Base-by-base conservation (phyloP, 2,113 vertebrate genomes). In the Turnix velox region DNA sequence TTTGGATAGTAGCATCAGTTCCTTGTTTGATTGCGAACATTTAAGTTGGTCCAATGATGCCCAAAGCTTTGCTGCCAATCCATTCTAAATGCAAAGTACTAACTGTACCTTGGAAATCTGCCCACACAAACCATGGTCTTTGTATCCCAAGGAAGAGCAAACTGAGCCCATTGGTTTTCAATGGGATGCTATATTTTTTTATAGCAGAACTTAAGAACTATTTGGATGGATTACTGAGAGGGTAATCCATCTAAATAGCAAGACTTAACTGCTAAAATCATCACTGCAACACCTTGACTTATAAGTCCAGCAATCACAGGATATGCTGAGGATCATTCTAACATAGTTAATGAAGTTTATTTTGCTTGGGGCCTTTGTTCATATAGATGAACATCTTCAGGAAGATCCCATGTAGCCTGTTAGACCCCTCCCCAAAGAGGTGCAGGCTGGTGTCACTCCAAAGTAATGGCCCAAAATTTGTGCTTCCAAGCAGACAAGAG, bases 321-420 rank as follows among this genome's bases (percentile, higher is more conserved):
- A 54, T 86, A 66, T 83, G 58, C 75, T 90, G 88, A n/a, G n/a
- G n/a, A 43, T 76, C 10, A 72, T 84, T 88, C 48, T 80, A 81
- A 67, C 55, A 77, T 30, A 75, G 65, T 69, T 74, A 62, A 73
- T 58, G 28, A 62, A 22, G n/a, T 69, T 77, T 87, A 52, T 87
- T 94, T 90, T 79, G 57, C 75, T 80, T 87, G 27, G 78, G 87
- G 84, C 71, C 35, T 77, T 54, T 81, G 27, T 55, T 83, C 57
- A 28, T 51, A 19, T 59, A 63, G 35, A 39, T 59, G n/a, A n/a
- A n/a, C n/a, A n/a, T 63, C 72, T 33, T 48, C 13, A 0, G 5
- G 43, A 59, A 30, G 7, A 2, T 59, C 55, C 72, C 33, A 23
- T 0, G 0, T 75, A n/a, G 12, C 30, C 48, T 55, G 18, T 12